phyloP scores from a whole-genome alignment of 2,797 vertebrate genomes.

The Borostomias antarcticus region DNA sequence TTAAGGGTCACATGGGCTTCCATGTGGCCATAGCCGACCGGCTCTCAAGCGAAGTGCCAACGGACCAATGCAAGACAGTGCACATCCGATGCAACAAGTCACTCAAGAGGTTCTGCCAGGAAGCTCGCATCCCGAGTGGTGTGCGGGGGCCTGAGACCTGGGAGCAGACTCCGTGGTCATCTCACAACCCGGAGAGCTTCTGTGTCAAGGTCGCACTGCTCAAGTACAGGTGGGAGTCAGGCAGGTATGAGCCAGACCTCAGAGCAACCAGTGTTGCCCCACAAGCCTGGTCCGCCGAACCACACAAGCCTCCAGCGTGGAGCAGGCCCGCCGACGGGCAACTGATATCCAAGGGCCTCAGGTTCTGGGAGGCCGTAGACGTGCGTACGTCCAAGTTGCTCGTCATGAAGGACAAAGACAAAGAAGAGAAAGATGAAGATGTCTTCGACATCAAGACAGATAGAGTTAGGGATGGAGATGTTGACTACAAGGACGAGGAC shows the following conservation, averaged over 20 bases:
- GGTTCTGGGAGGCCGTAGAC: too few species aligned
- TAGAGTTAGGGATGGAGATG: too few species aligned
- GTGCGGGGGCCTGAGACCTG: constrained; percentile 3
- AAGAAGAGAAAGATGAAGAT: neutral
- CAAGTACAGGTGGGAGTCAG: constrained; percentile 16
- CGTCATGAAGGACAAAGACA: too few species aligned
- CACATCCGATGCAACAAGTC: neutral
- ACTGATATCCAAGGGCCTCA: too few species aligned
- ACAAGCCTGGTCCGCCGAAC: too few species aligned
- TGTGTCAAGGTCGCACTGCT: neutral
- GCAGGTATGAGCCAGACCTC: neutral
- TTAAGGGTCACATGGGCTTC: neutral
- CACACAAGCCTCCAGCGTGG: neutral
- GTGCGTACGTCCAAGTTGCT: too few species aligned
- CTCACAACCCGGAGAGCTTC: neutral
- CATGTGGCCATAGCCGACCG: neutral
- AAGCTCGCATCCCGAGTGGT: neutral
- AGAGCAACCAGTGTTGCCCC: too few species aligned
- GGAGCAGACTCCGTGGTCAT: neutral
- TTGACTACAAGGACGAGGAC: too few species aligned
- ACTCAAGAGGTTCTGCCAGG: neutral
- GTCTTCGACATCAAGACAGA: too few species aligned
- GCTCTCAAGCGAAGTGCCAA: neutral
- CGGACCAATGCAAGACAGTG: neutral
- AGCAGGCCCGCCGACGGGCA: neutral